Evolutionary conservation across 2,888 invertebrate genomes (phyloP).

Genomic region (Xanthia icteritia): DNA sequence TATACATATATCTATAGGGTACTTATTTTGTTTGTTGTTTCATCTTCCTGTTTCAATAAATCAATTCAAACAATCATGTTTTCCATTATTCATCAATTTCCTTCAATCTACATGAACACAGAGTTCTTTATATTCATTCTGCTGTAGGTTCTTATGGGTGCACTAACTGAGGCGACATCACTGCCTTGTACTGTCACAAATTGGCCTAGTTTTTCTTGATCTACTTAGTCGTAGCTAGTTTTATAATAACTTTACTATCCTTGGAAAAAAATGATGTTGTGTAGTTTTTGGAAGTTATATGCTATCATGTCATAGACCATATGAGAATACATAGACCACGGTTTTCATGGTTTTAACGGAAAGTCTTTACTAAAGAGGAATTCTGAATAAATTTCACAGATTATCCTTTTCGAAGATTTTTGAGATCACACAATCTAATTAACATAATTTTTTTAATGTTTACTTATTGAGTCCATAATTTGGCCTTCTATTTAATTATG

Average conservation of each 20-base stretch:
- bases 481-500: not conserved
- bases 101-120: constrained; percentile 36
- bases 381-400: not conserved
- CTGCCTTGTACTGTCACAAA: constrained; percentile 45
- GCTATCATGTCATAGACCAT: constrained; percentile 2
- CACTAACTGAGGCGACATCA: constrained; percentile 48
- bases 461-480: not conserved
- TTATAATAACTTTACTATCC: constrained; percentile 9
- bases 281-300: constrained; percentile 13
- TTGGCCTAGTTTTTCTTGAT: constrained; percentile 33
- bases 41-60: constrained; percentile 27
- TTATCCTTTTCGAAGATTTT: not conserved
- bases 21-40: not conserved
- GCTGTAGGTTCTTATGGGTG: constrained; percentile 23
- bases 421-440: not conserved
- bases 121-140: constrained; percentile 15
- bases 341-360: not conserved
- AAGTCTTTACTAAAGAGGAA: not conserved
- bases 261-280: not conserved
- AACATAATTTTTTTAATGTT: not conserved
- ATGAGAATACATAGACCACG: no score
- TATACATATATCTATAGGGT: not conserved
- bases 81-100: constrained; percentile 42
- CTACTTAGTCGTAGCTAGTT: constrained; percentile 20
- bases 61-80: constrained; percentile 18